Percentiles rank a stretch among this genome's conserved stretches.
Conservation (phyloP, 64 coral and sea anemone genomes). For the Pachyseris speciosa region DNA sequence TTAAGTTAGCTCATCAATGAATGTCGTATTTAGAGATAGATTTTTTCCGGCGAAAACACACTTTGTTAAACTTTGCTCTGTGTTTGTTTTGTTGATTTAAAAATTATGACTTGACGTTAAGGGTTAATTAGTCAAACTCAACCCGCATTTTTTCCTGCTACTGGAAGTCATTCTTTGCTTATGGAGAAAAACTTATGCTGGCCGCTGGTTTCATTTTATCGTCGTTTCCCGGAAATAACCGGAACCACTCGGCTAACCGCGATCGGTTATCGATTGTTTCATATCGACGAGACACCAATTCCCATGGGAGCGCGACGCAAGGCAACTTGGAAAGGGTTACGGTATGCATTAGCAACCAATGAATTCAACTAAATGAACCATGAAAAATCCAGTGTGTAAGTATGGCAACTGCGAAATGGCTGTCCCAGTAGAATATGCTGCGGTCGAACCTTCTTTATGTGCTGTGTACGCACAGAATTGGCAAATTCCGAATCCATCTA, state of each 20-base stretch:
- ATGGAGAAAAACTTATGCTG: no score
- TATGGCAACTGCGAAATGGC: conserved; percentile 47
- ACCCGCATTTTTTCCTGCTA: no score
- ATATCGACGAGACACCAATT: neutral
- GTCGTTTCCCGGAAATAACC: neutral
- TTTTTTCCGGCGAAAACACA: no score
- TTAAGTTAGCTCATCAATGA: no score
- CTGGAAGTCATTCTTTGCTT: no score
- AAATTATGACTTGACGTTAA: no score
- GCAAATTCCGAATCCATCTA: conserved; percentile 49
- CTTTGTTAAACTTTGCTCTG: no score
- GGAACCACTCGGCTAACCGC: neutral
- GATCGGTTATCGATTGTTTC: neutral
- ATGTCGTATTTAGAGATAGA: no score
- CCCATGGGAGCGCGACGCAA: neutral
- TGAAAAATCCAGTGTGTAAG: conserved; percentile 55
- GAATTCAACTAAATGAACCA: conserved; percentile 50
- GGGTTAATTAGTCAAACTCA: no score
- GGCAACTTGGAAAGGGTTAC: neutral
- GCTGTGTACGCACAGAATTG: conserved; percentile 67
- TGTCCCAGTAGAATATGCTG: conserved; percentile 22
- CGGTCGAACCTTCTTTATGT: neutral
- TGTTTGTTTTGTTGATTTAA: no score
- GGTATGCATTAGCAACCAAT: conserved; percentile 58
- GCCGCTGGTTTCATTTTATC: neutral